Base-by-base conservation (phyloP, 1,140 invertebrate genomes). In the Temnothorax longispinosus region DNA sequence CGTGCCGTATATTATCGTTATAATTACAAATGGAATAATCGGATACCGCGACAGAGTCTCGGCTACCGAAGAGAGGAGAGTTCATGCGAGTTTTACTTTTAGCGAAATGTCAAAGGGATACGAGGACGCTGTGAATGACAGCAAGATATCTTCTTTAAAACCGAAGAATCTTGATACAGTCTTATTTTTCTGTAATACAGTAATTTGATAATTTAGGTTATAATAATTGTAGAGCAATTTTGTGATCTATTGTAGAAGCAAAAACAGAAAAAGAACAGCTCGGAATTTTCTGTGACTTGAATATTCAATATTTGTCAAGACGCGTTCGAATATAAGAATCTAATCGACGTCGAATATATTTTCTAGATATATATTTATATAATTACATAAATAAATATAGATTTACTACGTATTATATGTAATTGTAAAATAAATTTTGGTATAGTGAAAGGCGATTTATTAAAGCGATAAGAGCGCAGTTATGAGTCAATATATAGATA, bases 1-100 rank as follows among this genome's bases (percentile, higher is more conserved):
- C 27, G 35, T 50, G 72, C 50, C 80, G 71, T 87, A 88, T 85
- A 89, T 92, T 92, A 92, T 78, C 67, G 72, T 56, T 87, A 87
- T 91, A 92, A 92, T 92, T 92, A 92, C 86, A 88, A 90, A 88
- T 77, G 78, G 75, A 90, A 90, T 88, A 89, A 91, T 90, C 85
- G 71, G 54, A 72, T 35, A 41, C 32, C 44, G 85, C 72, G 89
- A 87, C 84, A 87, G 77, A 71, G 58, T 47, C 50, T 10, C 21
- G 50, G 85, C 90, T 91, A 88, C 84, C 69, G 85, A 72, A 80
- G 47, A 27, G 27, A 27, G 1, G 1, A 27, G 18, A 27, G 18
- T n/a, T 65, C 38, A 3, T 18, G 38, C 6, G 27, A 69, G 60
- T 18, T 21, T 71, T 15, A 44, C 15, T 65, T 65, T 15, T 27